phyloP scores from a whole-genome alignment of 1,140 invertebrate genomes.

The Atopsyche davidsoni region DNA sequence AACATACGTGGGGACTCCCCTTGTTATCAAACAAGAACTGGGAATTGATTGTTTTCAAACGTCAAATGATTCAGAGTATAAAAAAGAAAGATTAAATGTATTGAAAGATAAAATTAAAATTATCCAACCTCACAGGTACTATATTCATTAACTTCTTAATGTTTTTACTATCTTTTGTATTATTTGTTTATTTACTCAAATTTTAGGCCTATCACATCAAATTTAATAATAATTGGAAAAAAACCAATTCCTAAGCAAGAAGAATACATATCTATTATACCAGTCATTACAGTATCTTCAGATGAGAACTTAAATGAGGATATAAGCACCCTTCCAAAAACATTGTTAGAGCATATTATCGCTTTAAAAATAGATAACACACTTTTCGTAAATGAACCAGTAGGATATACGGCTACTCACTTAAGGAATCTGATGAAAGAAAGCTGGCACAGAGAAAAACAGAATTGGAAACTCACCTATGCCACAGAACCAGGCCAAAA shows the following conservation, averaged over 20 bases:
- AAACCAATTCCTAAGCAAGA: not conserved
- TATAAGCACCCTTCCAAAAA: not conserved
- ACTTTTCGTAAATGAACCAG: constrained; percentile 11
- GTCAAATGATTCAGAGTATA: constrained; percentile 11
- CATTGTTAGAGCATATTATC: constrained; percentile 1
- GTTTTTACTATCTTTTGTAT: not conserved
- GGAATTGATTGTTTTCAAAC: not conserved
- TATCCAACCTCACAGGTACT: constrained; percentile 15
- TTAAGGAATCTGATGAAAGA: constrained; percentile 7
- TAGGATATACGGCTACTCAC: not conserved
- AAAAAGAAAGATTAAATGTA: constrained; percentile 13
- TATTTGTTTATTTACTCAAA: not conserved
- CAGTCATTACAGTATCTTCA: no score
- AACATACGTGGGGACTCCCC: constrained; percentile 29
- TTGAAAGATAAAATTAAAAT: constrained; percentile 17
- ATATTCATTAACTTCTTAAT: not conserved
- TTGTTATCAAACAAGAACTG: constrained; percentile 32
- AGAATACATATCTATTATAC: no score
- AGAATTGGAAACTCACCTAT: constrained; percentile 30
- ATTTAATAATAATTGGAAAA: constrained; percentile 15
- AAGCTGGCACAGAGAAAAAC: not conserved
- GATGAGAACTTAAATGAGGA: not conserved
- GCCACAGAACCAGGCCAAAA: not conserved
- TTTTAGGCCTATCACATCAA: constrained; percentile 16
- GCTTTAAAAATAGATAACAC: constrained; percentile 14